Evolutionary conservation across 1,140 invertebrate genomes (phyloP).

Genomic region (Drosophila pseudoobscura): DNA sequence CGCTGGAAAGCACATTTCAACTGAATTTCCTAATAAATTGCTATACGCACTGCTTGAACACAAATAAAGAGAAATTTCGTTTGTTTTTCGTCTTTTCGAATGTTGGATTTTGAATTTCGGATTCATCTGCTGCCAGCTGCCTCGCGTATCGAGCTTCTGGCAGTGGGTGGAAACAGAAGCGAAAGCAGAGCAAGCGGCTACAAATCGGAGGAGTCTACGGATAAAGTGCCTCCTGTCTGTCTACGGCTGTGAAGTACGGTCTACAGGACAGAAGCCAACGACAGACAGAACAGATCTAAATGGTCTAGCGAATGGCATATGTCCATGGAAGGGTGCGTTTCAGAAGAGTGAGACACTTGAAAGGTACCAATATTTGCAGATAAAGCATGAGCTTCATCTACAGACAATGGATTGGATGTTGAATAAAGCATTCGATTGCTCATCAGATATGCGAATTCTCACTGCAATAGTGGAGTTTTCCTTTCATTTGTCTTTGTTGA

Average conservation of each 20-base stretch:
- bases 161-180: constrained; percentile 2
- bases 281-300: constrained; percentile 10
- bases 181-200: constrained; percentile 8
- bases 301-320: not conserved
- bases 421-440: too few species aligned
- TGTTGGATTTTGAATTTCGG: constrained; percentile 28
- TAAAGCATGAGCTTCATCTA: too few species aligned
- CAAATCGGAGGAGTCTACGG: not conserved
- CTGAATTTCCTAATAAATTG: constrained; percentile 82
- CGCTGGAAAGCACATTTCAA: constrained; percentile 82
- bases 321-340: constrained; percentile 1
- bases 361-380: not conserved
- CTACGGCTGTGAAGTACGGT: constrained; percentile 31
- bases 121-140: constrained; percentile 3
- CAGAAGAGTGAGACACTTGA: not conserved
- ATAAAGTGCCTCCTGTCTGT: constrained; percentile 12
- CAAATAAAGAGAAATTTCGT: constrained; percentile 65
- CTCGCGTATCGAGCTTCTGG: constrained; percentile 30
- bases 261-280: constrained; percentile 7
- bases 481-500: too few species aligned
- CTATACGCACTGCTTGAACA: constrained; percentile 77
- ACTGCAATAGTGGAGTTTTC: too few species aligned
- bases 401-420: too few species aligned
- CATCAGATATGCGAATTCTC: too few species aligned
- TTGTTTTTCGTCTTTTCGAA: constrained; percentile 47